Conservation (phyloP, 2,113 vertebrate genomes). For the Poeciliopsis retropinna region DNA sequence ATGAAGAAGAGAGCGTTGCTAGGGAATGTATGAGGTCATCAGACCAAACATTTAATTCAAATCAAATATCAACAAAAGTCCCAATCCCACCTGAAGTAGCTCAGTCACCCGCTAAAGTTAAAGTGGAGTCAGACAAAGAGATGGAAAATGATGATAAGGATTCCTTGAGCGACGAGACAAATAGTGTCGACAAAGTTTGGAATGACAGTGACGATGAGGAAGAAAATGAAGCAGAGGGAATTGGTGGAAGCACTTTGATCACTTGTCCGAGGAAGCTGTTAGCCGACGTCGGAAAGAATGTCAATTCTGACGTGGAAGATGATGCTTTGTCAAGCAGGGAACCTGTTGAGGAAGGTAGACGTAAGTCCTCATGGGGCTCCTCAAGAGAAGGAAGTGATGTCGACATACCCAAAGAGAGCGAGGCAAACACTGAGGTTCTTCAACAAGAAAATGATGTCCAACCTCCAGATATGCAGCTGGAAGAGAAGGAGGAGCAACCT, state of each 20-base stretch:
- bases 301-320: slow-evolving; percentile 32
- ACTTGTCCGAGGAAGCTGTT: slow-evolving; percentile 7
- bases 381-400: slow-evolving; percentile 53
- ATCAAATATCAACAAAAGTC: background rate
- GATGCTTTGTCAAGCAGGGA: slow-evolving; percentile 13
- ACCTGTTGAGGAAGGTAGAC: slow-evolving; percentile 16
- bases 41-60: slow-evolving; percentile 14
- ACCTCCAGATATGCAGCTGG: slow-evolving; percentile 10
- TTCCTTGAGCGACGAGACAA: slow-evolving; percentile 33
- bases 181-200: slow-evolving; percentile 12
- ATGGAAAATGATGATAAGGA: slow-evolving; percentile 24
- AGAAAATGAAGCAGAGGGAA: slow-evolving; percentile 2
- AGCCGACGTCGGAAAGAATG: background rate
- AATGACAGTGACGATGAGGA: slow-evolving; percentile 47
- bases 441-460: slow-evolving; percentile 19
- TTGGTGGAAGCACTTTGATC: slow-evolving; percentile 11
- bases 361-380: slow-evolving; percentile 67
- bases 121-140: slow-evolving; percentile 30
- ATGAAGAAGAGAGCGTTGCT: slow-evolving; percentile 75
- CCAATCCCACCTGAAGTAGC: background rate
- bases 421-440: slow-evolving; percentile 7
- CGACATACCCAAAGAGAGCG: slow-evolving; percentile 30
- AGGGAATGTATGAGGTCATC: slow-evolving; percentile 23
- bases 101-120: slow-evolving; percentile 3
- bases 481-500: slow-evolving; percentile 18